A percentile compares a stretch with the other conserved stretches of the same genome.
Conservation (phyloP, 2,888 invertebrate genomes). For the Ganaspis brasiliensis region DNA sequence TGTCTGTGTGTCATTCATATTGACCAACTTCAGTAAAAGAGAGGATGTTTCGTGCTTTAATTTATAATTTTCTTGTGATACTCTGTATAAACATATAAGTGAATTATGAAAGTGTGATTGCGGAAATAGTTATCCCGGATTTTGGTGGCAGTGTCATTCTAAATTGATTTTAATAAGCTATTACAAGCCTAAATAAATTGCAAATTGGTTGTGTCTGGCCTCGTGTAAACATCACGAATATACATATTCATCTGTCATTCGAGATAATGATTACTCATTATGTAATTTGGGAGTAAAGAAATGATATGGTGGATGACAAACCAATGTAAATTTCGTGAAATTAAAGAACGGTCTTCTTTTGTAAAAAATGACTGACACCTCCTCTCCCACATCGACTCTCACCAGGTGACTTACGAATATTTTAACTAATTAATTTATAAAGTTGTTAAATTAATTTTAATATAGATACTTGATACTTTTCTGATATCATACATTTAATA, state of each 20-base stretch:
- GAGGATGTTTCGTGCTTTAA: slow-evolving; percentile 6
- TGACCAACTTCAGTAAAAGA: slow-evolving; percentile 4
- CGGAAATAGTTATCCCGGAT: neutral
- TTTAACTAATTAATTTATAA: neutral
- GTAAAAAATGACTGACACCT: slow-evolving; percentile 76
- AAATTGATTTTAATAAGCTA: too few species aligned
- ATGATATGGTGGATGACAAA: slow-evolving; percentile 74
- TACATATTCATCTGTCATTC: slow-evolving; percentile 33
- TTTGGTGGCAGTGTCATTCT: slow-evolving; percentile 7
- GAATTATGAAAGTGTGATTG: slow-evolving; percentile 24
- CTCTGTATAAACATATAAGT: slow-evolving; percentile 16
- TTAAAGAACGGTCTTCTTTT: slow-evolving; percentile 71
- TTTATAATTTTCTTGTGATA: slow-evolving; percentile 29
- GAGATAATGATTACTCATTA: slow-evolving; percentile 44
- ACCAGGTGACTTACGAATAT: slow-evolving; percentile 71
- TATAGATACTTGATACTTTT: neutral
- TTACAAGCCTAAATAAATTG: neutral
- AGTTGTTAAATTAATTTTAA: neutral
- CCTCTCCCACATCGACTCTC: slow-evolving; percentile 71
- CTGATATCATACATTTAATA: neutral
- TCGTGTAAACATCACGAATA: slow-evolving; percentile 24
- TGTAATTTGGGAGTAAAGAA: slow-evolving; percentile 63
- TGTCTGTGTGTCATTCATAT: too few species aligned
- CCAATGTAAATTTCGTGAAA: slow-evolving; percentile 69
- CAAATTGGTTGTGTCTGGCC: slow-evolving; percentile 12